Evolutionary conservation across 37 sponge, comb jelly and placozoan genomes (phyloP).

Genomic region (Agelas oroides): DNA sequence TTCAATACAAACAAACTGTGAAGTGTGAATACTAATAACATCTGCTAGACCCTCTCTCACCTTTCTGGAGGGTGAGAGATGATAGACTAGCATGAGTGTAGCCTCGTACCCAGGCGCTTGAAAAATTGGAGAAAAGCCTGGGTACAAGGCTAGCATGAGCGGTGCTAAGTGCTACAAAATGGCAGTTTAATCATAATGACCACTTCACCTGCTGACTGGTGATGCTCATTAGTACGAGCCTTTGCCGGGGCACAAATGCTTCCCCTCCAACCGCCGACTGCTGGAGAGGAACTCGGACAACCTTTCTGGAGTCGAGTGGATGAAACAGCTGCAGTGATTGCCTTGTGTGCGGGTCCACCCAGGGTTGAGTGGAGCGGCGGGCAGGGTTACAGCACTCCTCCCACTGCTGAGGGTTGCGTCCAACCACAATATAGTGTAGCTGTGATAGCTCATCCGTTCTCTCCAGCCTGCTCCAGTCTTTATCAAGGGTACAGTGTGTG

Average conservation of each 20-base stretch:
- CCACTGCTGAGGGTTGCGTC: constrained; percentile 61
- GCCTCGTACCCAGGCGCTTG: not conserved
- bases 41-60: too few species aligned
- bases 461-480: constrained; percentile 4
- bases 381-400: constrained; percentile 44
- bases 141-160: too few species aligned
- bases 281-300: constrained; percentile 34
- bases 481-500: constrained; percentile 19
- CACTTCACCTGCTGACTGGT: constrained; percentile 31
- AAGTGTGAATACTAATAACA: too few species aligned
- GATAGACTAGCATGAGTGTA: not conserved
- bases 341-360: constrained; percentile 30
- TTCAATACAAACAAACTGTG: too few species aligned
- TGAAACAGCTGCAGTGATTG: constrained; percentile 47
- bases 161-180: too few species aligned
- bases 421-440: constrained; percentile 30
- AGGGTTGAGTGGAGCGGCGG: not conserved
- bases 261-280: constrained; percentile 10
- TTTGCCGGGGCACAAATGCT: constrained; percentile 69
- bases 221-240: constrained; percentile 24
- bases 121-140: too few species aligned
- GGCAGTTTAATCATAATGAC: too few species aligned
- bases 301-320: constrained; percentile 62
- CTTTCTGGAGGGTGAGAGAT: too few species aligned
- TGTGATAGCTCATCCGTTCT: not conserved